phyloP scores from a whole-genome alignment of 37 sponge, comb jelly and placozoan species.

The Bolinopsis microptera region DNA sequence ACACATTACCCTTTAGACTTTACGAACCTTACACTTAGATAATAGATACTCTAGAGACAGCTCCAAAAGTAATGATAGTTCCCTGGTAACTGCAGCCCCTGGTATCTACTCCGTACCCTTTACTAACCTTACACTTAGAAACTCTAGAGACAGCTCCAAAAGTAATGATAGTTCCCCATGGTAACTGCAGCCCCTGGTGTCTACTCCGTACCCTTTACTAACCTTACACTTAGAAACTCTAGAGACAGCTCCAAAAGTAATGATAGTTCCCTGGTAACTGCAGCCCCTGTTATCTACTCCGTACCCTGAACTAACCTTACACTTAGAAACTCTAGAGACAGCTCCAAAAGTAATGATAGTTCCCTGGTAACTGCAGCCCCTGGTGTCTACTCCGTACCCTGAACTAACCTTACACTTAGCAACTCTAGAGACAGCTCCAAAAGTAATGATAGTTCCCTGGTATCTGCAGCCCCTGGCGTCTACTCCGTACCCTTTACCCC shows the following conservation, averaged over 20 bases:
- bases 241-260: not conserved
- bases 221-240: not conserved
- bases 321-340: not conserved
- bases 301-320: not conserved
- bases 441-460: slow-evolving; percentile 1
- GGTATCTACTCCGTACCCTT: not conserved
- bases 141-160: not conserved
- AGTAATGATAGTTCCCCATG: not conserved
- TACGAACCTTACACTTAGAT: not conserved
- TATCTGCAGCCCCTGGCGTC: not conserved
- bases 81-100: not conserved
- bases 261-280: not conserved
- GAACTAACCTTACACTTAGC: not conserved
- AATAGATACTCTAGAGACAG: not conserved
- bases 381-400: not conserved
- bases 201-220: no score
- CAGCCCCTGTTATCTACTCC: not conserved
- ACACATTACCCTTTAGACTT: no score
- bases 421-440: not conserved
- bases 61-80: not conserved
- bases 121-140: not conserved
- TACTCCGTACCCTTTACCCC: not conserved
- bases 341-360: not conserved
- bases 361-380: not conserved
- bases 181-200: no score